phyloP scores from a whole-genome alignment of 2,888 invertebrate species.

The Diaperis boleti region DNA sequence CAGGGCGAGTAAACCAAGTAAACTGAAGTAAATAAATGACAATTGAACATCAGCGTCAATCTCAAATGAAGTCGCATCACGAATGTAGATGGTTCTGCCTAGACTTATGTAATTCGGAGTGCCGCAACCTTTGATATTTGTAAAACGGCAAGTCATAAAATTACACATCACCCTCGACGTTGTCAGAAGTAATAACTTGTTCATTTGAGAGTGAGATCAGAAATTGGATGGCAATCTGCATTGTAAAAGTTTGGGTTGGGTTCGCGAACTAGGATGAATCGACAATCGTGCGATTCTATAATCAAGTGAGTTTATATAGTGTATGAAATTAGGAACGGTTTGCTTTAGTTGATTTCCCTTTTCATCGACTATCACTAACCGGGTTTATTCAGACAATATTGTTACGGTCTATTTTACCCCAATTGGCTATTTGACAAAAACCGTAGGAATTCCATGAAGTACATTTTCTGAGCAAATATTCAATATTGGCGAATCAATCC shows the following conservation, averaged over 20 bases:
- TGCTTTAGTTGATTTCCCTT: slow-evolving; percentile 25
- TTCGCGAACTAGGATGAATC: slow-evolving; percentile 28
- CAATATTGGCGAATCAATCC: slow-evolving; percentile 9
- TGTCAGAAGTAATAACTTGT: slow-evolving; percentile 1
- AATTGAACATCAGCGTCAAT: too few species aligned
- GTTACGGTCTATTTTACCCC: slow-evolving; percentile 2
- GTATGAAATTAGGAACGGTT: slow-evolving; percentile 32
- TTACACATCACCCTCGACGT: neutral
- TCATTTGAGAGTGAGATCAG: slow-evolving; percentile 9
- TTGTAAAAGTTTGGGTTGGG: slow-evolving; percentile 17
- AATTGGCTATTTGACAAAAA: slow-evolving; percentile 8
- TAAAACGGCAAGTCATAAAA: neutral
- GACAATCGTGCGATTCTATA: slow-evolving; percentile 32
- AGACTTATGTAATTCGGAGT: neutral
- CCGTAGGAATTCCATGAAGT: neutral
- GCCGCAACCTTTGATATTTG: neutral
- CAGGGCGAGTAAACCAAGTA: too few species aligned
- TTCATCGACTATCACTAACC: slow-evolving; percentile 17
- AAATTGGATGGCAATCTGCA: slow-evolving; percentile 12
- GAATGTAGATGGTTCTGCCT: too few species aligned
- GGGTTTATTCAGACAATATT: slow-evolving; percentile 18
- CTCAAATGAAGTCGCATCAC: too few species aligned
- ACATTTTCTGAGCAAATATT: slow-evolving; percentile 23
- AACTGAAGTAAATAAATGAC: too few species aligned
- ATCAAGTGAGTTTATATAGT: slow-evolving; percentile 31